These are phyloP conservation scores for Neoaliturus tenellus DNA, from an alignment of 2,888 invertebrate species.

Conservation along the genomic window DNA sequence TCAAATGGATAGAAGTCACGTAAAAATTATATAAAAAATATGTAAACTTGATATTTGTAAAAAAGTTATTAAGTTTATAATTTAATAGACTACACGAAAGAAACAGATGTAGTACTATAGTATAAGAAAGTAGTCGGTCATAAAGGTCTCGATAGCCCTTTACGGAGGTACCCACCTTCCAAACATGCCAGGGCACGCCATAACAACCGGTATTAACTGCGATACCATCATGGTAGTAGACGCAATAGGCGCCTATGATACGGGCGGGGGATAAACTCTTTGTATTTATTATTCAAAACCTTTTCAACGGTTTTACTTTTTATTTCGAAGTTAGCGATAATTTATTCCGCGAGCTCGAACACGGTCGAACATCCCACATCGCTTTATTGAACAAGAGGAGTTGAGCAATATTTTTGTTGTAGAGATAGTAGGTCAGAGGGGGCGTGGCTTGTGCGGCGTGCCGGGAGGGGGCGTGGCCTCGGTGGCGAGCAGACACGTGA, in stretches of 20 bases:
- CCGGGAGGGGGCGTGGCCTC: conserved; percentile 10
- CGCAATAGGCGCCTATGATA: conserved; percentile 17
- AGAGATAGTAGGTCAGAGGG: conserved; percentile 51
- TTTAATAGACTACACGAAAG: too few relatives aligned
- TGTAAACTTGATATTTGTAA: too few relatives aligned
- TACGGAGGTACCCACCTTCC: not conserved
- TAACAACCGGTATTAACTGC: not conserved
- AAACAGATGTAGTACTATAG: too few relatives aligned
- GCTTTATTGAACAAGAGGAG: conserved; percentile 58
- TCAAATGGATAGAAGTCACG: too few relatives aligned
- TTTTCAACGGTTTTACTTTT: conserved; percentile 55
- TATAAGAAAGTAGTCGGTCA: too few relatives aligned
- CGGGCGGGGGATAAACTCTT: conserved; percentile 5
- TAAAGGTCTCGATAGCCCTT: not conserved
- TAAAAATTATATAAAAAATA: too few relatives aligned
- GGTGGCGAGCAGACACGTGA: not conserved
- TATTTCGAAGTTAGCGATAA: conserved; percentile 49
- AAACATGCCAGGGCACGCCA: not conserved
- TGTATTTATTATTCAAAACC: conserved; percentile 50
- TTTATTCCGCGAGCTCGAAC: conserved; percentile 55
- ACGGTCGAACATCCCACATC: conserved; percentile 59
- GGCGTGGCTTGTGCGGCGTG: conserved; percentile 41
- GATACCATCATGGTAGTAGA: conserved; percentile 11
- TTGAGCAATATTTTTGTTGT: conserved; percentile 57
- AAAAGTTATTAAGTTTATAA: too few relatives aligned